Conservation (phyloP, 2,113 vertebrate genomes). For the Megaleporinus macrocephalus region DNA sequence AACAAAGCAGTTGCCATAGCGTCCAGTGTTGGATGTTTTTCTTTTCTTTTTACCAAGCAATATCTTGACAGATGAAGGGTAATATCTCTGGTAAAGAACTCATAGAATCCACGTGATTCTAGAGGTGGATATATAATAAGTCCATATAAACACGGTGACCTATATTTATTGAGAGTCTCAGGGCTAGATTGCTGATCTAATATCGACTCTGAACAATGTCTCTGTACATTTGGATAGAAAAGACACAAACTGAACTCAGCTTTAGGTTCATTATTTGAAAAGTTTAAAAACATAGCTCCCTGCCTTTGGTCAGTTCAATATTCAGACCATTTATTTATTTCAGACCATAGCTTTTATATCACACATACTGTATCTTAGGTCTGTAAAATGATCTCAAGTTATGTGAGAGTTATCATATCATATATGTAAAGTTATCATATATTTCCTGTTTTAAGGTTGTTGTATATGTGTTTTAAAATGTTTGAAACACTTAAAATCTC, state of each 20-base stretch:
- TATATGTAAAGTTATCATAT: no score
- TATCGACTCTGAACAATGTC: background rate
- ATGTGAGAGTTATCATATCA: no score
- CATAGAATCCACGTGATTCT: constrained; percentile 42
- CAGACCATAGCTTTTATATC: no score
- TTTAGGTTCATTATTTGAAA: background rate
- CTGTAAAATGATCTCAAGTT: no score
- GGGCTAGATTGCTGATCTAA: background rate
- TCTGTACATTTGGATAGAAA: background rate
- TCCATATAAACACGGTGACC: constrained; percentile 2
- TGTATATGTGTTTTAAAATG: no score
- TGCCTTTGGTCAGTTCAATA: no score
- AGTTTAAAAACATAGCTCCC: no score
- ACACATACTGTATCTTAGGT: no score
- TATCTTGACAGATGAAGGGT: constrained; percentile 39
- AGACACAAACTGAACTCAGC: background rate
- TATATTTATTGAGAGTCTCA: constrained; percentile 4
- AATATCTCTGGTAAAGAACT: constrained; percentile 42
- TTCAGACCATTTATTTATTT: no score
- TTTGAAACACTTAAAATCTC: no score
- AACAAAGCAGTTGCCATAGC: constrained; percentile 50
- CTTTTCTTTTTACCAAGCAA: constrained; percentile 33
- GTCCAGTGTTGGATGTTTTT: constrained; percentile 18
- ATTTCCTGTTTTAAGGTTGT: no score
- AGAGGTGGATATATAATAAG: constrained; percentile 41